phyloP scores from a whole-genome alignment of 2,113 vertebrate genomes.

The Oryzias curvinotus region DNA sequence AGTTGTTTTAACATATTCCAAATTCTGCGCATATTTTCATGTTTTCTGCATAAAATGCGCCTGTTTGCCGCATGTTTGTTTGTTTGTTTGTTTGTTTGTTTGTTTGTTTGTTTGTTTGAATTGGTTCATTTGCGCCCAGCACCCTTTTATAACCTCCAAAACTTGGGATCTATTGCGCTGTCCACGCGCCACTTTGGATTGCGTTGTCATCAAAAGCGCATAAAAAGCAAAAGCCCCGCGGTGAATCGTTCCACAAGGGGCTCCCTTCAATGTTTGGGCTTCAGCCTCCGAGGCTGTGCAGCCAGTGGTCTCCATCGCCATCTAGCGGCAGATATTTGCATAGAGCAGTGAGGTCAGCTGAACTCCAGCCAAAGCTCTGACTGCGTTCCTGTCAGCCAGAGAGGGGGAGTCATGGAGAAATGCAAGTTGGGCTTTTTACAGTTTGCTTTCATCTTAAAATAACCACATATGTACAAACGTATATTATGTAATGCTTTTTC shows the following conservation, averaged over 20 bases:
- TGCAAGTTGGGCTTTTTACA: slow-evolving; percentile 68
- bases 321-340: slow-evolving; percentile 83
- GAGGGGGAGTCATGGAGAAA: slow-evolving; percentile 57
- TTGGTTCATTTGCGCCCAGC: accelerated
- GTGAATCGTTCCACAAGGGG: slow-evolving; percentile 46
- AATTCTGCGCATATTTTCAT: slow-evolving; percentile 10
- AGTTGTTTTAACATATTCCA: slow-evolving; percentile 25
- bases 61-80: not conserved
- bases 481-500: slow-evolving; percentile 14
- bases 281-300: slow-evolving; percentile 34
- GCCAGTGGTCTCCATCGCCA: slow-evolving; percentile 76
- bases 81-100: not conserved
- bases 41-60: slow-evolving; percentile 2
- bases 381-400: slow-evolving; percentile 66
- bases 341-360: slow-evolving; percentile 79
- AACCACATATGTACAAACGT: slow-evolving; percentile 48
- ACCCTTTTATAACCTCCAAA: not conserved
- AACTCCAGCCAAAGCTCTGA: slow-evolving; percentile 74
- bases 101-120: not conserved
- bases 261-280: slow-evolving; percentile 52
- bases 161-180: not conserved
- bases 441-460: slow-evolving; percentile 54
- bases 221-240: slow-evolving; percentile 21
- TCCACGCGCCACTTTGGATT: slow-evolving; percentile 1
- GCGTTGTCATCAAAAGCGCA: slow-evolving; percentile 25